A percentile compares a stretch with the other conserved stretches of the same genome.
Conservation (phyloP, 2,797 vertebrate genomes). For the Melanotaenia maccullochi region DNA sequence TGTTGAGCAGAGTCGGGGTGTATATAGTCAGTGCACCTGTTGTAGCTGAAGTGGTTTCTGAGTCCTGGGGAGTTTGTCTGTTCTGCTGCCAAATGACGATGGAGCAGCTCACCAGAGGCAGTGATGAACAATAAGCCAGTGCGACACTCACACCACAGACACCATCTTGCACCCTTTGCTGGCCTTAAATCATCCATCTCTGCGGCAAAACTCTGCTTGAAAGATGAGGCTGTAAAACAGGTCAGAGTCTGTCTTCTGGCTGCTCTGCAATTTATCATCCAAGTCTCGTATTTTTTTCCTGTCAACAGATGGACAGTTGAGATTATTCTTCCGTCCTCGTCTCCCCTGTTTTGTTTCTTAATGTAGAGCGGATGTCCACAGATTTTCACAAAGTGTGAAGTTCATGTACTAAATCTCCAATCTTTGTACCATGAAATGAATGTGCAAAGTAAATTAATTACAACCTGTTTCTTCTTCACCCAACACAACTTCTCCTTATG, state of each 20-base stretch:
- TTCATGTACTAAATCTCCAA: background rate
- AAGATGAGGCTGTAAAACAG: constrained; percentile 43
- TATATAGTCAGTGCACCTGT: constrained; percentile 45
- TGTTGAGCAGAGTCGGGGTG: constrained; percentile 24
- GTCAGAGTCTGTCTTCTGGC: constrained; percentile 41
- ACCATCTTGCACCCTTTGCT: constrained; percentile 15
- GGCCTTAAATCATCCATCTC: constrained; percentile 42
- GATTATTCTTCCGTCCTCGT: constrained; percentile 5
- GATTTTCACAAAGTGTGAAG: background rate
- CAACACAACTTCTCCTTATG: constrained; percentile 26
- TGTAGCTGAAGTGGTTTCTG: constrained; percentile 34
- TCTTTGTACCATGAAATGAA: constrained; percentile 9
- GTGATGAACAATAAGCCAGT: constrained; percentile 49
- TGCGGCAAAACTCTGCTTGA: constrained; percentile 44
- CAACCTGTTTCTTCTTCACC: constrained; percentile 18
- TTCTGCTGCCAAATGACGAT: constrained; percentile 48
- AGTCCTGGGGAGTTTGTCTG: constrained; percentile 34
- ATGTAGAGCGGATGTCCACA: background rate
- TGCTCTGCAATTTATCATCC: constrained; percentile 9
- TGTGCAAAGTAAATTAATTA: constrained; percentile 1
- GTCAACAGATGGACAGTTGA: background rate
- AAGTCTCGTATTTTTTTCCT: background rate
- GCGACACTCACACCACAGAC: constrained; percentile 30
- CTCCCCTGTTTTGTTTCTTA: background rate
- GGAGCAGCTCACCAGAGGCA: constrained; percentile 27